Conservation (phyloP, 2,888 invertebrate species). For the Doris montereyensis region DNA sequence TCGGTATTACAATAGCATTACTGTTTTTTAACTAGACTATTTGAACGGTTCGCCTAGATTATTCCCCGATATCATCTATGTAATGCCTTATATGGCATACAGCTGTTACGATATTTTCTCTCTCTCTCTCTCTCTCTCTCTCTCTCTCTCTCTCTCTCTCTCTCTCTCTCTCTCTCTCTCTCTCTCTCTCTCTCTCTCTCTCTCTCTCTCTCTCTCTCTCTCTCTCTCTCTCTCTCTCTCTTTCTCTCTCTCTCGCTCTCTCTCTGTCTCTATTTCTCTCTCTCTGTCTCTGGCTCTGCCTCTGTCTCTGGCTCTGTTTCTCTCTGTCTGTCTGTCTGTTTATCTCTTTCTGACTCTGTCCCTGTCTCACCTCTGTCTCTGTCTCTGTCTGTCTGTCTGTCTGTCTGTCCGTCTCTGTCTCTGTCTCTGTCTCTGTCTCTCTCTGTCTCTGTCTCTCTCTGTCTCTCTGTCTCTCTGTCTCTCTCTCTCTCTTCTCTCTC, state of each 20-base stretch:
- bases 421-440: conserved; percentile 16
- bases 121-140: neutral
- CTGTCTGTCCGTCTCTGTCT: neutral
- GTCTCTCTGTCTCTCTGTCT: conserved; percentile 13
- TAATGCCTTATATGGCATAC: neutral
- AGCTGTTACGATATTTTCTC: neutral
- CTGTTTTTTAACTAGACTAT: too few relatives aligned
- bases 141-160: conserved; percentile 20
- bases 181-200: conserved; percentile 25
- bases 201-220: conserved; percentile 26
- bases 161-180: conserved; percentile 13
- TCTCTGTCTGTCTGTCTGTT: neutral
- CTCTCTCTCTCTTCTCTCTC: conserved; percentile 21
- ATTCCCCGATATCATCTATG: neutral
- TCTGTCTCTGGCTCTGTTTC: neutral
- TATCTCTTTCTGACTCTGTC: neutral
- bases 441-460: conserved; percentile 3
- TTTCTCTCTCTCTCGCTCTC: neutral
- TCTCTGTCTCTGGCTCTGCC: neutral
- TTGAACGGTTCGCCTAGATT: too few relatives aligned
- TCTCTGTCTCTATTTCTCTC: neutral
- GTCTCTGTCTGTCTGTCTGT: neutral
- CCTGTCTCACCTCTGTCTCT: conserved; percentile 13
- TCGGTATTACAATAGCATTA: too few relatives aligned
- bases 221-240: conserved; percentile 8